Conservation (phyloP, 1,140 invertebrate genomes). For the Zaprionus lachaisei region DNA sequence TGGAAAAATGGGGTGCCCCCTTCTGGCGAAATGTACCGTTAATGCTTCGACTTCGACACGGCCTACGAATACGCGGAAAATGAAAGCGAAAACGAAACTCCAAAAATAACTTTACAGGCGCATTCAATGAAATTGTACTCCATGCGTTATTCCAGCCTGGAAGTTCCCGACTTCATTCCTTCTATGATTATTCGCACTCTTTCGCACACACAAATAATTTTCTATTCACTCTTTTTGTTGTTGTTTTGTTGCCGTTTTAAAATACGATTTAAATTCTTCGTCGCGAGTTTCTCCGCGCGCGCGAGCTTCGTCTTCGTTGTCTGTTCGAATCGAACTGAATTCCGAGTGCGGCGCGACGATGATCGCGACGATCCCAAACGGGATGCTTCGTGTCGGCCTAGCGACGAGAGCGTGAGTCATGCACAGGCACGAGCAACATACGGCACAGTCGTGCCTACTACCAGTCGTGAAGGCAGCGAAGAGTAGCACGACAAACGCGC, state of each 20-base stretch:
- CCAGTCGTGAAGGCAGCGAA: background rate
- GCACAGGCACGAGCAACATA: background rate
- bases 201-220: background rate
- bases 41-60: background rate
- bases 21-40: constrained; percentile 50
- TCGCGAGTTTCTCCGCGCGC: constrained; percentile 13
- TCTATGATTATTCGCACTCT: background rate
- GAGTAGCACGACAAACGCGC: constrained; percentile 19
- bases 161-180: background rate
- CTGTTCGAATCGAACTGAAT: constrained; percentile 59
- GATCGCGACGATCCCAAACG: constrained; percentile 47
- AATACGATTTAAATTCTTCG: background rate
- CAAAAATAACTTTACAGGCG: constrained; percentile 62
- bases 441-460: background rate
- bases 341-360: constrained; percentile 16
- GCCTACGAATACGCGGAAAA: constrained; percentile 8
- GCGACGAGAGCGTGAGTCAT: constrained; percentile 20
- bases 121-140: constrained; percentile 24
- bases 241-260: background rate
- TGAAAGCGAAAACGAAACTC: constrained; percentile 53
- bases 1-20: background rate
- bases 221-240: constrained; percentile 13
- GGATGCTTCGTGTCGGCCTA: constrained; percentile 24
- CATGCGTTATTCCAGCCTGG: constrained; percentile 22
- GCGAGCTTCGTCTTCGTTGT: constrained; percentile 33